Conservation (phyloP, 2,888 invertebrate species). For the Watsonalla cultraria region DNA sequence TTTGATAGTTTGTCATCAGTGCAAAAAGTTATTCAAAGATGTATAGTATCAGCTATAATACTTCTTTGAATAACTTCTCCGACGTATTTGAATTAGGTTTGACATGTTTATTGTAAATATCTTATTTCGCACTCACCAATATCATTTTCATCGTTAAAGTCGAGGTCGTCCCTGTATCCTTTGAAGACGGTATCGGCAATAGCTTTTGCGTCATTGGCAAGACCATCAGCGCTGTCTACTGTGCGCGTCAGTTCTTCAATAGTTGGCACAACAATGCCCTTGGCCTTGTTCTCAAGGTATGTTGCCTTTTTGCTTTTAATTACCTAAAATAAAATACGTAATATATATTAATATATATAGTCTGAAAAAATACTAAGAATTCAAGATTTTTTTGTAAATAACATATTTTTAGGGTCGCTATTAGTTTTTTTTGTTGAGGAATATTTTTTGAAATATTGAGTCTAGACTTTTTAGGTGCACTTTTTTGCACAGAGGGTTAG, state of each 20-base stretch:
- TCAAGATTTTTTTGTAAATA: too few relatives aligned
- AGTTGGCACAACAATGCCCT: slow-evolving; percentile 61
- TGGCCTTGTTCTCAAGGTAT: slow-evolving; percentile 71
- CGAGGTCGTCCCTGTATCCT: slow-evolving; percentile 87
- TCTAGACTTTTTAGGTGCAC: too few relatives aligned
- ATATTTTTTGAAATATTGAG: too few relatives aligned
- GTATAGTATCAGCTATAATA: too few relatives aligned
- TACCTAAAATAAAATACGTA: slow-evolving; percentile 45
- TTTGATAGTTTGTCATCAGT: too few relatives aligned
- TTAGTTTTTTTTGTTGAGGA: too few relatives aligned
- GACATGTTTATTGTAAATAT: neutral
- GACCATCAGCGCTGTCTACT: slow-evolving; percentile 49
- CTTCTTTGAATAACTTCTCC: too few relatives aligned
- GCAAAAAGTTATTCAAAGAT: too few relatives aligned
- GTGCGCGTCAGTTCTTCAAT: slow-evolving; percentile 53
- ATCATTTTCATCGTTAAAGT: slow-evolving; percentile 89
- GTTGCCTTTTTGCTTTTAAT: slow-evolving; percentile 81
- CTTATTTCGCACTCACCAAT: slow-evolving; percentile 71
- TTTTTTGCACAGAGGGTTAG: neutral
- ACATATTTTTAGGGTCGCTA: too few relatives aligned
- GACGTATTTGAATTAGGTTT: too few relatives aligned
- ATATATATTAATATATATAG: neutral
- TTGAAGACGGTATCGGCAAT: slow-evolving; percentile 78
- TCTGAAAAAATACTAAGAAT: too few relatives aligned
- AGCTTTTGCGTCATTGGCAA: slow-evolving; percentile 46